These are phyloP conservation scores for Pogonophryne albipinna DNA, from an alignment of 2,797 vertebrate species.

Conservation along the genomic window DNA sequence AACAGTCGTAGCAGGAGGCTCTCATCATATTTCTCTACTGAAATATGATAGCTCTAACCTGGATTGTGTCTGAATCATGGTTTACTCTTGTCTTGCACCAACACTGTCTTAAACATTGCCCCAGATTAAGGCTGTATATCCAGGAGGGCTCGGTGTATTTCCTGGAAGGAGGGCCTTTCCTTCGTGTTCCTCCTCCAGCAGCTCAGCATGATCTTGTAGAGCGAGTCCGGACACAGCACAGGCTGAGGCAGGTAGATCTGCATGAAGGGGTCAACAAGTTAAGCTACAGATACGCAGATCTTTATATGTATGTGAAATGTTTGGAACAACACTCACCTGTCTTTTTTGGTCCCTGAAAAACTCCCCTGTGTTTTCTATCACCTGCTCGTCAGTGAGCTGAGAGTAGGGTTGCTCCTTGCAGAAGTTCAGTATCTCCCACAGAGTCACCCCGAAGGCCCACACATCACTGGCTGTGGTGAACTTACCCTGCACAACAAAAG, in stretches of 20 bases:
- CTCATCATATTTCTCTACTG: constrained; percentile 36
- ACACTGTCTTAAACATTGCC: constrained; percentile 48
- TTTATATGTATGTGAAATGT: not conserved
- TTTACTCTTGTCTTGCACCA: constrained; percentile 45
- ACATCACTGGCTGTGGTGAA: constrained; percentile 98
- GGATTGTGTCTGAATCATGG: constrained; percentile 52
- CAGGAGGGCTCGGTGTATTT: constrained; percentile 91
- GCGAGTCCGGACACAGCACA: constrained; percentile 90
- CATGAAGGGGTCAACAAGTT: not conserved
- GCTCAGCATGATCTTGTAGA: constrained; percentile 98
- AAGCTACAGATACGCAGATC: not conserved
- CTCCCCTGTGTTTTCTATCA: constrained; percentile 99
- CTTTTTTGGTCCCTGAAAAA: constrained; percentile 98
- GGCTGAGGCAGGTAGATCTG: constrained; percentile 97
- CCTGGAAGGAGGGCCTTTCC: constrained; percentile 94
- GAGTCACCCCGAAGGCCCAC: constrained; percentile 96
- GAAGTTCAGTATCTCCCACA: constrained; percentile 98
- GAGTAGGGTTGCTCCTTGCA: constrained; percentile 98
- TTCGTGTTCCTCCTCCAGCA: constrained; percentile 98
- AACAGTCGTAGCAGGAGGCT: constrained; percentile 52
- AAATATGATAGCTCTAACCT: constrained; percentile 72
- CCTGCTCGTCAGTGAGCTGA: constrained; percentile 96
- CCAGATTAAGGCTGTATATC: constrained; percentile 80
- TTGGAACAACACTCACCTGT: constrained; percentile 84
- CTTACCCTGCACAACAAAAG: constrained; percentile 88